Base-by-base conservation (phyloP, 2,888 invertebrate species). In the Hirtodrosophila alboralis region DNA sequence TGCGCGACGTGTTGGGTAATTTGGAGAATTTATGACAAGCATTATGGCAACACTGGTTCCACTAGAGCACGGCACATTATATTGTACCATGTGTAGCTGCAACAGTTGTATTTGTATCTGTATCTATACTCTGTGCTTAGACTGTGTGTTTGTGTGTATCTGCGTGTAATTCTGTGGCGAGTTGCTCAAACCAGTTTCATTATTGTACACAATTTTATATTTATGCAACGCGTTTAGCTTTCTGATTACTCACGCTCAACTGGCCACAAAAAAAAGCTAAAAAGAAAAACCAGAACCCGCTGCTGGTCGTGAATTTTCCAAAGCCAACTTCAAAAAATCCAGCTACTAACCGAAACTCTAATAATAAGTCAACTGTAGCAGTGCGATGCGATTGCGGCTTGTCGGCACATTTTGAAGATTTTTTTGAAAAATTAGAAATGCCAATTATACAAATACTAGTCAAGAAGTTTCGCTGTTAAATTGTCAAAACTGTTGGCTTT, bases 21-120 rank as follows among this genome's bases (percentile, higher is more conserved):
- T 87, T 87, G 76, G 73, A 75, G 80, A 87, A 87, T 87, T 87
- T 87, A 86, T 83, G 81, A 84, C 85, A 67, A 66, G 83, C 81
- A 79, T 83, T 84, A 77, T 84, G 81, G 83, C 79, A 79, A 81
- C 81, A 83, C 84, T 73, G 75, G 77, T 59, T 58, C 41, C 61
- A 69, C 49, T 59, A 33, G 51, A 40, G 45, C 63, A 47, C 16
- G 23, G 12, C 21, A n/a, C n/a, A 18, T 7, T 23, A 23, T 23
- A 1, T 2, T 23, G 23, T 5, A 23, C 8, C 8, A 21, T 38
- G 16, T 44, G n/a, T 12, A 40, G 18, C 52, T 37, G 66, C 43
- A 40, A 44, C 40, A 52, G 45, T 47, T 8, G 34, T 62, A 28
- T 21, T 26, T 48, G 26, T 61, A 31, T 54, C 21, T 48, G 23